A percentile compares a stretch with the other conserved stretches of the same genome.
Evolutionary conservation across 2,888 invertebrate species (phyloP).

Genomic region (Drosophila stalkeri): DNA sequence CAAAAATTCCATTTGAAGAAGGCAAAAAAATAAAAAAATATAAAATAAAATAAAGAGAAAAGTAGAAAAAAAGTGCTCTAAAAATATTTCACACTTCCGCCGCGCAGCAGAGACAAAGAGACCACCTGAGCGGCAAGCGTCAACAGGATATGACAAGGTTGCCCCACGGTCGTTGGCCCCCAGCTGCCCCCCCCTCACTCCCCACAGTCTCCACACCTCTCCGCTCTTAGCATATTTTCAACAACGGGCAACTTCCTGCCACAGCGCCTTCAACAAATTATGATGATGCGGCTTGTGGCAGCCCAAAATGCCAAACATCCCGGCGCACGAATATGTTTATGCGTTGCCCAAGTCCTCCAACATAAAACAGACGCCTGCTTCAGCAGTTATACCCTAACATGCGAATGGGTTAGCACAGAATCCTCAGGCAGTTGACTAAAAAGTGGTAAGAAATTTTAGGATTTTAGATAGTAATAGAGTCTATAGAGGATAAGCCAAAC

Average conservation of each 20-base stretch:
- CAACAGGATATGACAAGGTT: conserved; percentile 77
- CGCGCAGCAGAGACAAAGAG: conserved; percentile 14
- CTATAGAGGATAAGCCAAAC: neutral
- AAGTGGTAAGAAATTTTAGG: neutral
- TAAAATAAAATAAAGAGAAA: conserved; percentile 20
- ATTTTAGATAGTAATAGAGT: too few relatives aligned
- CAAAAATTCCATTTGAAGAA: conserved; percentile 77
- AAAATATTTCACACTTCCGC: conserved; percentile 79
- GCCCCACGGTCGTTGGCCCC: conserved; percentile 19
- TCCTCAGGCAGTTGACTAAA: neutral
- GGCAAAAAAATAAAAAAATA: conserved; percentile 34
- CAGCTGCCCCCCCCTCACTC: neutral
- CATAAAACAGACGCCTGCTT: conserved; percentile 49
- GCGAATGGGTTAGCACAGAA: neutral
- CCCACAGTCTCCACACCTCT: too few relatives aligned
- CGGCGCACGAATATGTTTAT: conserved; percentile 40
- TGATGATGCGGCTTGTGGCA: conserved; percentile 54
- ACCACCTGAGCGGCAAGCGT: conserved; percentile 57
- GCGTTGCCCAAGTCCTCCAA: conserved; percentile 44
- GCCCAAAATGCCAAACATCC: conserved; percentile 54
- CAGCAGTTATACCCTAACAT: conserved; percentile 9
- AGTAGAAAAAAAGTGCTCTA: conserved; percentile 32
- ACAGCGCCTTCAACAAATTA: conserved; percentile 64
- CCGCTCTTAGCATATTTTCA: conserved; percentile 48
- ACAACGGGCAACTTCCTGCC: conserved; percentile 64